Evolutionary conservation across 2,797 vertebrate species (phyloP).

Genomic region (Liparis tanakae): DNA sequence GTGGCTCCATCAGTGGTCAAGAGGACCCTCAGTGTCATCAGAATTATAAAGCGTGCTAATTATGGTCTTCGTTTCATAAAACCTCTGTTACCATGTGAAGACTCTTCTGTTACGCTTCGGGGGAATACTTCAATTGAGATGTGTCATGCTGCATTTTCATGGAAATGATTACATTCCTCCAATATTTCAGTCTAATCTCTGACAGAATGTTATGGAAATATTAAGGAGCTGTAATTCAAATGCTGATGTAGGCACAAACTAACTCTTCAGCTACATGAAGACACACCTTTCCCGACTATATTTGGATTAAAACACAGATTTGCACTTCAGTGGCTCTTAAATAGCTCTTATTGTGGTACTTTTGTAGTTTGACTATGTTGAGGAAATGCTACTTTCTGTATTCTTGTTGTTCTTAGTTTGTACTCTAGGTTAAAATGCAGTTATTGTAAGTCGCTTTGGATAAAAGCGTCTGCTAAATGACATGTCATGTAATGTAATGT

Average conservation of each 20-base stretch:
- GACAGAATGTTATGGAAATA: background rate
- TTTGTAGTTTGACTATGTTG: no score
- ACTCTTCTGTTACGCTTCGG: slow-evolving; percentile 21
- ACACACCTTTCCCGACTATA: no score
- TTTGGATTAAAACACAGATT: no score
- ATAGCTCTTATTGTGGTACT: no score
- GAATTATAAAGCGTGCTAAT: background rate
- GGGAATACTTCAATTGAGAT: slow-evolving; percentile 9
- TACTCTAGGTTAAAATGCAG: no score
- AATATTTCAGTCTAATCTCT: background rate
- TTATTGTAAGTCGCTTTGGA: no score
- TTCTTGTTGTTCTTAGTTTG: no score
- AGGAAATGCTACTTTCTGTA: no score
- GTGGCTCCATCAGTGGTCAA: slow-evolving; percentile 41
- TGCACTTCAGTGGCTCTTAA: no score
- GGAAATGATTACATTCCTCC: background rate
- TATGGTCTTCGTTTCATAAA: background rate
- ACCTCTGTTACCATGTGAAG: slow-evolving; percentile 2
- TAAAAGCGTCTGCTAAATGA: no score
- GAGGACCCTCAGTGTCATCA: slow-evolving; percentile 18
- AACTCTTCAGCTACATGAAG: slow-evolving; percentile 24
- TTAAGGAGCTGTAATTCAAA: background rate
- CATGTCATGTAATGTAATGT: no score
- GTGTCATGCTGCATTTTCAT: slow-evolving; percentile 18
- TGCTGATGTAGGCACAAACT: background rate